These are phyloP conservation scores for Aphelinus atriplicis DNA, from an alignment of 1,140 invertebrate species.

Conservation along the genomic window DNA sequence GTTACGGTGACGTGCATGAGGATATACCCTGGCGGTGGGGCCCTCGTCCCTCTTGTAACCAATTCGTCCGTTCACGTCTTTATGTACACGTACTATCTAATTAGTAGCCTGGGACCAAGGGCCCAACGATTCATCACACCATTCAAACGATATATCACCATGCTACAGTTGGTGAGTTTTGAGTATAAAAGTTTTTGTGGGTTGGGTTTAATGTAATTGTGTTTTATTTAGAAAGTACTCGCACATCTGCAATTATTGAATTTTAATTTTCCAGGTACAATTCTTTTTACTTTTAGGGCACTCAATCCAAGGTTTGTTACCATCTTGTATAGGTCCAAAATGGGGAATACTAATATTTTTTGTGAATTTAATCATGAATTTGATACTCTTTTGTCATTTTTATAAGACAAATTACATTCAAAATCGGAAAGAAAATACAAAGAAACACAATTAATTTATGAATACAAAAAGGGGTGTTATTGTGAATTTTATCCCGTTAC, in stretches of 20 bases:
- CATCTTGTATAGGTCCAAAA: slow-evolving; percentile 32
- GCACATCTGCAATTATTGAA: too few species aligned
- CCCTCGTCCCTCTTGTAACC: slow-evolving; percentile 47
- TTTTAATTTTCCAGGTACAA: slow-evolving; percentile 61
- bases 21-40: slow-evolving; percentile 48
- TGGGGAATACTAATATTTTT: slow-evolving; percentile 1
- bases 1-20: slow-evolving; percentile 75
- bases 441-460: slow-evolving; percentile 37
- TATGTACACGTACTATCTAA: slow-evolving; percentile 59
- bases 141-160: slow-evolving; percentile 48
- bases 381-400: slow-evolving; percentile 41
- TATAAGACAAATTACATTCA: slow-evolving; percentile 37
- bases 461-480: too few species aligned
- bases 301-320: slow-evolving; percentile 36
- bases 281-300: slow-evolving; percentile 79
- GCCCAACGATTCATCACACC: slow-evolving; percentile 46
- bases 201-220: background rate
- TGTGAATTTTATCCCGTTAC: too few species aligned
- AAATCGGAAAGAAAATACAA: slow-evolving; percentile 35
- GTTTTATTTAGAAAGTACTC: too few species aligned
- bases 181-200: background rate
- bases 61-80: slow-evolving; percentile 56
- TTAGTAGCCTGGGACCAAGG: slow-evolving; percentile 51
- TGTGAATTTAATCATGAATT: slow-evolving; percentile 29
- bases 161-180: slow-evolving; percentile 51